Percentiles rank a stretch among this genome's conserved stretches.
phyloP scores from a whole-genome alignment of 2,113 vertebrate species.

The Anguilla rostrata region DNA sequence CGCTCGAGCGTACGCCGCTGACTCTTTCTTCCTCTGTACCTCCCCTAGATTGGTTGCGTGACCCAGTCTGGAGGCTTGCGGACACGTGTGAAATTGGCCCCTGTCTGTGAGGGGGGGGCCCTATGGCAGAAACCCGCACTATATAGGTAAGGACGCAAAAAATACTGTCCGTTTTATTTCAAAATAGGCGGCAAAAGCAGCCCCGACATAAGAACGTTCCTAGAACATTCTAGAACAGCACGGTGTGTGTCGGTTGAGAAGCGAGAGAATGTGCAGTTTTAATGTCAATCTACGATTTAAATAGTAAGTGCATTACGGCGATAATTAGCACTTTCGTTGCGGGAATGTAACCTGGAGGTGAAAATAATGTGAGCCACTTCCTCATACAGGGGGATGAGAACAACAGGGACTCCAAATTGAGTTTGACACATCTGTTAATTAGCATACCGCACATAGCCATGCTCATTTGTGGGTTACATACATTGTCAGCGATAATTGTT shows the following conservation, averaged over 20 bases:
- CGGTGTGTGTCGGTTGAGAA: no score
- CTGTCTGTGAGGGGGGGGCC: conserved; percentile 44
- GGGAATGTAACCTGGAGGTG: no score
- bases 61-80: conserved; percentile 8
- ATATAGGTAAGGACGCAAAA: conserved; percentile 57
- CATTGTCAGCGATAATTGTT: not conserved
- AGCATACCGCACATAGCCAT: not conserved
- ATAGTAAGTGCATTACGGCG: no score
- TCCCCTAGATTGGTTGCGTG: conserved; percentile 33
- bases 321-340: no score
- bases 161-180: no score
- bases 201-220: not conserved
- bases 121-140: conserved; percentile 61
- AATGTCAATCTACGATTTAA: no score
- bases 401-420: not conserved
- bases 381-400: not conserved
- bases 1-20: not conserved
- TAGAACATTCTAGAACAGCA: no score
- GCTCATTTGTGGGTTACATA: not conserved
- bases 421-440: not conserved
- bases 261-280: no score
- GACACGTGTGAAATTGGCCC: conserved; percentile 50
- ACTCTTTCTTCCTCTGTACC: conserved; percentile 14
- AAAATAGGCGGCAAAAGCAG: no score
- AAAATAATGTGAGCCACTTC: no score